Evolutionary conservation across 1,140 invertebrate species (phyloP).

Genomic region (Diorhabda sublineata): DNA sequence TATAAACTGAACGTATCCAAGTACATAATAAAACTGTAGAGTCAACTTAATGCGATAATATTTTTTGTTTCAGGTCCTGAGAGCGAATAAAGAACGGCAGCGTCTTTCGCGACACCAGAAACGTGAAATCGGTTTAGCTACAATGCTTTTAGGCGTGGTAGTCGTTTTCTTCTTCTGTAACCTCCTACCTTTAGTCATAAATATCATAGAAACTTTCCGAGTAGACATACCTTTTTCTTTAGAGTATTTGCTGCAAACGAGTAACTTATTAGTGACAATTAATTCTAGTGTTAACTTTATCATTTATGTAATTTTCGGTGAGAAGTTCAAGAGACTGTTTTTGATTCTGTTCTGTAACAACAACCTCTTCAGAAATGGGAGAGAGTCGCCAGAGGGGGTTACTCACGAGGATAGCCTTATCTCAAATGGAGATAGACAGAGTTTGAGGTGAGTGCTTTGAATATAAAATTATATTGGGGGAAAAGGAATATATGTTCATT

Average conservation of each 20-base stretch:
- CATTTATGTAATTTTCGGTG: slow-evolving; percentile 95
- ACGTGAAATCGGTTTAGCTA: slow-evolving; percentile 83
- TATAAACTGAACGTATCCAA: no score
- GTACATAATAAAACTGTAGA: no score
- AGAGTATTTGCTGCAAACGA: slow-evolving; percentile 77
- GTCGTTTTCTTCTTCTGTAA: slow-evolving; percentile 94
- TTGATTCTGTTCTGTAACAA: slow-evolving; percentile 79
- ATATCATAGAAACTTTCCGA: slow-evolving; percentile 77
- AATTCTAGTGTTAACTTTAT: slow-evolving; percentile 97
- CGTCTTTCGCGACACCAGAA: slow-evolving; percentile 74
- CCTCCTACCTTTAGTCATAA: slow-evolving; percentile 82
- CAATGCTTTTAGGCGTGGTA: slow-evolving; percentile 92
- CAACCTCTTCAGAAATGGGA: slow-evolving; percentile 52
- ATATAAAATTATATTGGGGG: neutral
- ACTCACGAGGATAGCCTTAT: slow-evolving; percentile 76
- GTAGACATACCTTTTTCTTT: slow-evolving; percentile 50
- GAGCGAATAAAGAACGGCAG: slow-evolving; percentile 78
- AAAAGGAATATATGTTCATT: no score
- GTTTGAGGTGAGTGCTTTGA: slow-evolving; percentile 31
- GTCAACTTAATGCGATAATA: neutral
- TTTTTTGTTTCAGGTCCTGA: slow-evolving; percentile 61
- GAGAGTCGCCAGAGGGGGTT: slow-evolving; percentile 65
- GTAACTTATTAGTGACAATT: slow-evolving; percentile 91
- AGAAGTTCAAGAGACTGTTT: slow-evolving; percentile 91
- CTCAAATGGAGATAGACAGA: slow-evolving; percentile 63